Conservation (phyloP, 92 coral and sea anemone genomes). For the Ricordea florida region DNA sequence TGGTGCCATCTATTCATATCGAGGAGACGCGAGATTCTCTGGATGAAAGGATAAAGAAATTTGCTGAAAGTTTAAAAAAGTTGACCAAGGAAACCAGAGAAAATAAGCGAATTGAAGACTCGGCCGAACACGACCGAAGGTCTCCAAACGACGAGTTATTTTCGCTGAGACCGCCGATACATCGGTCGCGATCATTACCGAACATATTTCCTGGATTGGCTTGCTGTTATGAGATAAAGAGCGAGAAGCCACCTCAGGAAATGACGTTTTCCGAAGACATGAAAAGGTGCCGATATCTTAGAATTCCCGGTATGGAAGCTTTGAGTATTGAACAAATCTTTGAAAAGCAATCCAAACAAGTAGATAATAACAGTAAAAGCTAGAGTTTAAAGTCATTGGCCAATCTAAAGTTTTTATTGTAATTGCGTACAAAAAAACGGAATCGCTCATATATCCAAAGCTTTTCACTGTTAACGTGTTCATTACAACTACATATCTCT, state of each 20-base stretch:
- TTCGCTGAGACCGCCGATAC: neutral
- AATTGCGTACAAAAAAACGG: too few species aligned
- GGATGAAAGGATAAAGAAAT: constrained; percentile 17
- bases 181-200: constrained; percentile 33
- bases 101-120: neutral
- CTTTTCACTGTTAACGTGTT: too few species aligned
- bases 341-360: neutral
- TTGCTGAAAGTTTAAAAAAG: constrained; percentile 22
- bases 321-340: constrained; percentile 24
- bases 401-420: too few species aligned
- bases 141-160: neutral
- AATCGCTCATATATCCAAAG: too few species aligned
- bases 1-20: constrained; percentile 17
- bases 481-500: too few species aligned
- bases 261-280: constrained; percentile 20
- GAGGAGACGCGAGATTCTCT: constrained; percentile 1
- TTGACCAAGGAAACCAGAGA: neutral
- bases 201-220: neutral
- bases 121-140: neutral
- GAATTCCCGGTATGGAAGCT: constrained; percentile 6
- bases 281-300: constrained; percentile 25
- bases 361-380: too few species aligned
- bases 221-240: neutral
- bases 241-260: neutral
- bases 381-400: too few species aligned